Percentiles rank a stretch among this genome's conserved stretches.
Evolutionary conservation across 1,140 invertebrate genomes (phyloP).

Genomic region (Plectrocnemia conspersa): DNA sequence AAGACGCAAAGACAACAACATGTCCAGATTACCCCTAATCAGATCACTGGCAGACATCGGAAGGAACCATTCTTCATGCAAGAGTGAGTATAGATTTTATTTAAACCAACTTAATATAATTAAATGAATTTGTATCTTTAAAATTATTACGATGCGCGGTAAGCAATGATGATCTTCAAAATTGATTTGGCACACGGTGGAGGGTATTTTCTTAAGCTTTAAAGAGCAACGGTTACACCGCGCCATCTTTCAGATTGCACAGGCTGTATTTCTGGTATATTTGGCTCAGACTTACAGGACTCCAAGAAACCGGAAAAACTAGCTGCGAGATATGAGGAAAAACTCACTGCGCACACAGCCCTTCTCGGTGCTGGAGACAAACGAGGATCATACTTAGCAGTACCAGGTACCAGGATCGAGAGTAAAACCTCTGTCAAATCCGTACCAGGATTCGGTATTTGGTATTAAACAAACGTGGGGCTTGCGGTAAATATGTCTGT

Average conservation of each 20-base stretch:
- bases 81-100: slow-evolving; percentile 68
- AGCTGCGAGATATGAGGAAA: slow-evolving; percentile 46
- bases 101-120: not conserved
- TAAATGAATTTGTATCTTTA: not conserved
- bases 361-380: slow-evolving; percentile 60
- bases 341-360: slow-evolving; percentile 53
- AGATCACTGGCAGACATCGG: slow-evolving; percentile 95
- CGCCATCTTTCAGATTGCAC: slow-evolving; percentile 33
- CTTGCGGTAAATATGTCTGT: not conserved
- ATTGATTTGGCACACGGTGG: too few species aligned
- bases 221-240: slow-evolving; percentile 3
- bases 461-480: not conserved
- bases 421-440: not conserved
- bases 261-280: slow-evolving; percentile 49
- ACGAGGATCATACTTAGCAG: slow-evolving; percentile 70
- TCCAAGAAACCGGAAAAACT: slow-evolving; percentile 40
- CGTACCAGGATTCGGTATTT: slow-evolving; percentile 33
- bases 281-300: slow-evolving; percentile 59
- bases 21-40: slow-evolving; percentile 88
- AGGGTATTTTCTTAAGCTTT: too few species aligned
- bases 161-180: not conserved
- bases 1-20: slow-evolving; percentile 68
- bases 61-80: slow-evolving; percentile 89
- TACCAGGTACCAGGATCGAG: slow-evolving; percentile 63
- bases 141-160: not conserved